A percentile compares a stretch with the other conserved stretches of the same genome.
Conservation (phyloP, 1,140 invertebrate genomes). For the Dinoponera quadriceps region DNA sequence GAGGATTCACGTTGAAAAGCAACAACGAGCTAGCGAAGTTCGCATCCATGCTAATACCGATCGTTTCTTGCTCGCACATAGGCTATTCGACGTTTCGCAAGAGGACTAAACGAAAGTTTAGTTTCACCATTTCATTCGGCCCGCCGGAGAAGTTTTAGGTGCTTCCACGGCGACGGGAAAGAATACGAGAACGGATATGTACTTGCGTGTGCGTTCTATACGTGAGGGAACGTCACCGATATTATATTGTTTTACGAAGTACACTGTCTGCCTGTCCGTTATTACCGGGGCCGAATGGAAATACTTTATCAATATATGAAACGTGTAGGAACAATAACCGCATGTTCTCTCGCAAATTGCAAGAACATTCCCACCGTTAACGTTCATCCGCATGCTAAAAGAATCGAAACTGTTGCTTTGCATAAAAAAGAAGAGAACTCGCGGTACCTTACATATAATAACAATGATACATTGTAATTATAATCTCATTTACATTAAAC, state of each 20-base stretch:
- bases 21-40: constrained; percentile 28
- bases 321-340: background rate
- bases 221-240: background rate
- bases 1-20: background rate
- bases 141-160: constrained; percentile 16
- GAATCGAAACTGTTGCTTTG: background rate
- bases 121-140: constrained; percentile 36
- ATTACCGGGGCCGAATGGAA: background rate
- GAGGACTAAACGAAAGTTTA: constrained; percentile 16
- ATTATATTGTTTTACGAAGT: background rate
- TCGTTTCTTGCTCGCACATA: constrained; percentile 32
- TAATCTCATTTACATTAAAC: no score
- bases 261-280: background rate
- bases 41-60: constrained; percentile 36
- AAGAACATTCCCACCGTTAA: background rate
- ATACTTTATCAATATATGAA: background rate
- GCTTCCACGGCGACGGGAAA: background rate
- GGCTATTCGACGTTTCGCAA: constrained; percentile 20
- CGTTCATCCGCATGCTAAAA: background rate
- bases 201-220: background rate
- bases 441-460: no score
- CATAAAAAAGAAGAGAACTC: background rate
- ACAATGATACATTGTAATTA: no score
- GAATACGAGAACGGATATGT: constrained; percentile 22
- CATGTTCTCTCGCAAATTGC: background rate